Conservation (phyloP, 1,140 invertebrate species). For the Drosophila carrolli region DNA sequence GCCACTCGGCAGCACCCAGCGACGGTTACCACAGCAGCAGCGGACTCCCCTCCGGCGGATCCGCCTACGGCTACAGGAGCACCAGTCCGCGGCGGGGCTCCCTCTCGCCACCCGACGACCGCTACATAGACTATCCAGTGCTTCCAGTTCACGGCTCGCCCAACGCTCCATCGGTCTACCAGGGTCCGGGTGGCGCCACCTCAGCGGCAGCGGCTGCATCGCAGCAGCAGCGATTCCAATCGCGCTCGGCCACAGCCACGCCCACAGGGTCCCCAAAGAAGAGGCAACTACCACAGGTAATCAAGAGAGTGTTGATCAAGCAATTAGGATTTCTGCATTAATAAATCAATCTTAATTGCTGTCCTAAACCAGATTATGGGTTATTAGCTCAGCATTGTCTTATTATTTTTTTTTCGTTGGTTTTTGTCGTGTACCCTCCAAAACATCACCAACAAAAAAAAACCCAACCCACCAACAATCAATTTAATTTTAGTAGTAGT, state of each 20-base stretch:
- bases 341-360: too few relatives aligned
- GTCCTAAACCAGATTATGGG: too few relatives aligned
- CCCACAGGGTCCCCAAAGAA: conserved; percentile 98
- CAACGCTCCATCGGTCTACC: conserved; percentile 49
- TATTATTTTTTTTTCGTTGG: too few relatives aligned
- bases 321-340: too few relatives aligned
- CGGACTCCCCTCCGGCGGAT: conserved; percentile 31
- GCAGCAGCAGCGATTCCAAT: conserved; percentile 89
- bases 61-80: conserved; percentile 80
- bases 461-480: too few relatives aligned
- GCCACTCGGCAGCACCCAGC: conserved; percentile 85
- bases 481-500: too few relatives aligned
- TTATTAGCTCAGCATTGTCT: too few relatives aligned
- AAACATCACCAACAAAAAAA: too few relatives aligned
- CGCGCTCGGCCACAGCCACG: conserved; percentile 95
- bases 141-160: conserved; percentile 79
- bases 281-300: conserved; percentile 96
- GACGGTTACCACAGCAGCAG: conserved; percentile 75
- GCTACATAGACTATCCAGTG: conserved; percentile 84
- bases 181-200: conserved; percentile 28
- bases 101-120: conserved; percentile 83
- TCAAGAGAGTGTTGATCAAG: too few relatives aligned
- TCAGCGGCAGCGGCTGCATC: conserved; percentile 53
- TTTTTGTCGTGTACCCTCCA: too few relatives aligned
- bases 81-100: conserved; percentile 82